Conservation (phyloP, 1,140 invertebrate species). For the Armadillidium nasatum region DNA sequence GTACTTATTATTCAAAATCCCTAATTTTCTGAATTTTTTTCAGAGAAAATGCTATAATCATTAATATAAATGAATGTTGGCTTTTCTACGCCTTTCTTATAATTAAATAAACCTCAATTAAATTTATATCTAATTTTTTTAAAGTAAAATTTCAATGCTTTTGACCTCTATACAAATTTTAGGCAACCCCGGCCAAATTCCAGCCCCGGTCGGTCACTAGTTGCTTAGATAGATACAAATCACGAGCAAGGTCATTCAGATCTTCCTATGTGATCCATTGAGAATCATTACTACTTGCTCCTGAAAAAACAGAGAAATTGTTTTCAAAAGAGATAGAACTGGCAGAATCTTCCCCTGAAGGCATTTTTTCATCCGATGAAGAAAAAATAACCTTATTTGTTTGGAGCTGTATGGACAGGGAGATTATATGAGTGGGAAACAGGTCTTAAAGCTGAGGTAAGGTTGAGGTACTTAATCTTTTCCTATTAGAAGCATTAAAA, state of each 20-base stretch:
- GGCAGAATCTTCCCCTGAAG: conserved; percentile 28
- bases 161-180: too few relatives aligned
- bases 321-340: conserved; percentile 25
- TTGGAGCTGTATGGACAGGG: background rate
- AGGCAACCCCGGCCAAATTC: too few relatives aligned
- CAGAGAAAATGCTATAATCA: too few relatives aligned
- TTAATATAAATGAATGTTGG: too few relatives aligned
- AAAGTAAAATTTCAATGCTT: too few relatives aligned
- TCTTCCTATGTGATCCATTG: background rate
- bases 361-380: conserved; percentile 30
- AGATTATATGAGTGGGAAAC: conserved; percentile 11
- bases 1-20: too few relatives aligned
- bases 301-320: background rate
- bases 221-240: background rate
- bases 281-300: background rate
- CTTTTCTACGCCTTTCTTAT: too few relatives aligned
- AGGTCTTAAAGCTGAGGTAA: background rate
- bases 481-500: too few relatives aligned
- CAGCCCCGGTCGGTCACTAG: too few relatives aligned
- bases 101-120: too few relatives aligned
- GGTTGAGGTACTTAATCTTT: conserved; percentile 11
- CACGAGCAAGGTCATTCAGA: background rate
- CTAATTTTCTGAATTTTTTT: too few relatives aligned
- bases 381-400: conserved; percentile 18
- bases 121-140: too few relatives aligned